Percentiles rank a stretch among this genome's conserved stretches.
These are phyloP conservation scores for Chouioia cunea DNA, from an alignment of 2,888 invertebrate genomes.

Conservation along the genomic window DNA sequence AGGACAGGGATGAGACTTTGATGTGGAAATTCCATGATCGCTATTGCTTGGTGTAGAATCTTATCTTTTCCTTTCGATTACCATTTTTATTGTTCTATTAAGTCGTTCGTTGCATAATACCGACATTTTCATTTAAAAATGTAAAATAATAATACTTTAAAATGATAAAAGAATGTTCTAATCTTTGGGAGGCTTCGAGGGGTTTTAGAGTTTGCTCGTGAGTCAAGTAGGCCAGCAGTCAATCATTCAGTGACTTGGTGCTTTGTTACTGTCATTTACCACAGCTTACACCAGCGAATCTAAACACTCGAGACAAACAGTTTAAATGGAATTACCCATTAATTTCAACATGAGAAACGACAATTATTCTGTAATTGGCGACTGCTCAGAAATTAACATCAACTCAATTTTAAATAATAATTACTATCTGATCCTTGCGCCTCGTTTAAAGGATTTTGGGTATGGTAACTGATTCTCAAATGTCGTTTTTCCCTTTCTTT, in stretches of 20 bases:
- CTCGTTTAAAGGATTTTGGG: background rate
- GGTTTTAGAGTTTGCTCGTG: slow-evolving; percentile 5
- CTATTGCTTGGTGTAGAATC: slow-evolving; percentile 1
- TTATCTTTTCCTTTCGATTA: slow-evolving; percentile 12
- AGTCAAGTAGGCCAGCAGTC: slow-evolving; percentile 39
- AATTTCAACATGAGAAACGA: background rate
- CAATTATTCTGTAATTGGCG: background rate
- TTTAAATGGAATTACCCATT: background rate
- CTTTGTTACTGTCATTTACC: slow-evolving; percentile 32
- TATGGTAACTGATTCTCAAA: background rate
- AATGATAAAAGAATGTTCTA: slow-evolving; percentile 8
- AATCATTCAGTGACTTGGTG: slow-evolving; percentile 31
- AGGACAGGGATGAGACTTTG: background rate
- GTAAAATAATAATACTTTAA: background rate
- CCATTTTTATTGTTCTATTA: slow-evolving; percentile 34
- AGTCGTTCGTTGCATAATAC: background rate
- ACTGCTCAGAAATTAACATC: too few relatives aligned
- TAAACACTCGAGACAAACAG: slow-evolving; percentile 17
- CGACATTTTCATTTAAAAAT: background rate
- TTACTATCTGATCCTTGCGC: too few relatives aligned
- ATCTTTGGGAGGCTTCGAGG: slow-evolving; percentile 22
- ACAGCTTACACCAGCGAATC: slow-evolving; percentile 7
- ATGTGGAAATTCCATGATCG: slow-evolving; percentile 6
- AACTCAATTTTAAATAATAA: too few relatives aligned
- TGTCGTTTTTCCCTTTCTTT: background rate